Base-by-base conservation (phyloP, 2,888 invertebrate genomes). In the Eugnorisma glareosa region DNA sequence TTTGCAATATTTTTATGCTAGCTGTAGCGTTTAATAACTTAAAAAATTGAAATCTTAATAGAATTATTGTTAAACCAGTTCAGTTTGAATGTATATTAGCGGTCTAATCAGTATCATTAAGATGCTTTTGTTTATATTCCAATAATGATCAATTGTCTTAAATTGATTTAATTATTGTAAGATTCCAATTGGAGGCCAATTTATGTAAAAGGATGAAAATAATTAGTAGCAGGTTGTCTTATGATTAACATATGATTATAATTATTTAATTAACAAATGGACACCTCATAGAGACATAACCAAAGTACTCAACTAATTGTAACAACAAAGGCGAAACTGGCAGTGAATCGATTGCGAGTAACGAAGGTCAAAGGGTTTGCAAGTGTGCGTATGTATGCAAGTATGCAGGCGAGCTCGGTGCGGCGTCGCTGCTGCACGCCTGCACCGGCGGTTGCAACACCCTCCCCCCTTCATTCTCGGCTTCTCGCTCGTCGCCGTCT, bases 361-460 rank as follows among this genome's bases (percentile, higher is more conserved):
- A 93, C 94, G 96, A 96, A 96, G 96, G 96, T 96, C 96, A 96
- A 91, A 93, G 91, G 91, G 93, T 95, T 94, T 94, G 94, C 92
- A 91, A 93, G 96, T 96, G 96, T 96, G 95, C 91, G 95, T 94
- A 92, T 92, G 90, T 95, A 96, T 96, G 96, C 96, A 96, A 96
- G 96, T 96, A 96, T 96, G 96, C 96, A 96, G 94, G 95, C 95
- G 93, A 96, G 96, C 96, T 96, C 96, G 93, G 94, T 95, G 95
- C 96, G 95, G 95, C 95, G 94, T 94, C 94, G 95, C 96, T 96
- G 96, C 96, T 96, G 96, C 96, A 96, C 95, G 96, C 95, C 96
- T 96, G 96, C 96, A 96, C 95, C 95, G 96, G 95, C 93, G 93
- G 96, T 96, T 96, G 96, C 96, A 96, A 96, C 95, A 96, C 96